Evolutionary conservation across 2,888 invertebrate genomes (phyloP).

Genomic region (Drosophila leonis): DNA sequence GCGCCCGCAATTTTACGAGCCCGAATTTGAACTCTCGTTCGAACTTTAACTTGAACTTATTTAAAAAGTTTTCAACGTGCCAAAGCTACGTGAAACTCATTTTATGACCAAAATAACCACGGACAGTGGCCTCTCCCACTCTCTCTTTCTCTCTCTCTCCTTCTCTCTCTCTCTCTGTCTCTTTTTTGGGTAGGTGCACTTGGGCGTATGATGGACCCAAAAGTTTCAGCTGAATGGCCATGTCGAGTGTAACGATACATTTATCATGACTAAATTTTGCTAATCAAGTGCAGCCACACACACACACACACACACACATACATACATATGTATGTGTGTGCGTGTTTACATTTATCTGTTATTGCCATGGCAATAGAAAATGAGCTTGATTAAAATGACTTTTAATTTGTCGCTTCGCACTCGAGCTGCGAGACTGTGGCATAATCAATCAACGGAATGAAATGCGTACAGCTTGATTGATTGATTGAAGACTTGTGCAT

Average conservation of each 20-base stretch:
- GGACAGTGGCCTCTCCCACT: not conserved
- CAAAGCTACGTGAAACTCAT: slow-evolving; percentile 53
- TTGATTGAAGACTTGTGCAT: not conserved
- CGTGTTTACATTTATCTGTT: not conserved
- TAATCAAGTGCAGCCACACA: slow-evolving; percentile 60
- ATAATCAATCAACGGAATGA: slow-evolving; percentile 3
- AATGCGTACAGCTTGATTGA: not conserved
- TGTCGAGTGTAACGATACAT: slow-evolving; percentile 45
- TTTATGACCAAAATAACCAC: slow-evolving; percentile 39
- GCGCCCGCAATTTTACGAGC: slow-evolving; percentile 49
- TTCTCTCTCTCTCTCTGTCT: not conserved
- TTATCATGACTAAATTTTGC: slow-evolving; percentile 65
- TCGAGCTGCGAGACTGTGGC: not conserved
- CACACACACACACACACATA: not conserved
- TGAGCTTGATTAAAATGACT: slow-evolving; percentile 9
- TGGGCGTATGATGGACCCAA: slow-evolving; percentile 40
- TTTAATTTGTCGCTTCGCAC: slow-evolving; percentile 7
- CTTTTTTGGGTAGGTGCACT: slow-evolving; percentile 32
- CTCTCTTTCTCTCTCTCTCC: not conserved
- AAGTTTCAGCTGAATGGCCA: slow-evolving; percentile 26
- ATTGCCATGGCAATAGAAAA: not conserved
- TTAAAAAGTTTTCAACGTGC: slow-evolving; percentile 71
- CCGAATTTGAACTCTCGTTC: slow-evolving; percentile 18
- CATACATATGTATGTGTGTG: too few relatives aligned
- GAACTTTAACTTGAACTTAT: slow-evolving; percentile 55